Evolutionary conservation across 2,797 vertebrate species (phyloP).

Genomic region (Melanotaenia maccullochi): DNA sequence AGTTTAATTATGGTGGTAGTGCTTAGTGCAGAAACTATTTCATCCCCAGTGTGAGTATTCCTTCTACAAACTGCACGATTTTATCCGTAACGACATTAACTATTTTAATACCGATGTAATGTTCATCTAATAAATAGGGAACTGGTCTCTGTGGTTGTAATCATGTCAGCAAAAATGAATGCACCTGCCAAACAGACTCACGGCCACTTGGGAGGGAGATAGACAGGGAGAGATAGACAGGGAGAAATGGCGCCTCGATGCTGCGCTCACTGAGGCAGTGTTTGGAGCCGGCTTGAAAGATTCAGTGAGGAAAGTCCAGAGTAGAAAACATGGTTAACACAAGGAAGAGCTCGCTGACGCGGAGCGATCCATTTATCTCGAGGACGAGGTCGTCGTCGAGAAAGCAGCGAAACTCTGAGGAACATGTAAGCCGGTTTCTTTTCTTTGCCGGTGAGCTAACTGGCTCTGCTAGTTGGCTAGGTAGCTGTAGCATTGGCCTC

Average conservation of each 20-base stretch:
- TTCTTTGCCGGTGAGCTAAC: conserved; percentile 76
- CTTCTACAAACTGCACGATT: not conserved
- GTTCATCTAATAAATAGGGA: conserved; percentile 3
- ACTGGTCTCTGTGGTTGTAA: conserved; percentile 11
- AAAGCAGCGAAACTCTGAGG: conserved; percentile 79
- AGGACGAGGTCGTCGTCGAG: conserved; percentile 85
- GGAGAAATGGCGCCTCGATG: conserved; percentile 86
- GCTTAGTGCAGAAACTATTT: not conserved
- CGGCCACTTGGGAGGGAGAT: conserved; percentile 41
- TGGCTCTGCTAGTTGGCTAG: conserved; percentile 62
- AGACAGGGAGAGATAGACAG: conserved; percentile 57
- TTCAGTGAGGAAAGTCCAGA: conserved; percentile 62
- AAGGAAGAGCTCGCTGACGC: conserved; percentile 86
- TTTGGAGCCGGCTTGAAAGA: conserved; percentile 77
- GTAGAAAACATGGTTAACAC: conserved; percentile 92
- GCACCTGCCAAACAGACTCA: conserved; percentile 59
- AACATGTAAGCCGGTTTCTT: conserved; percentile 83
- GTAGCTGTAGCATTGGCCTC: conserved; percentile 71
- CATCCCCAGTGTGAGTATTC: not conserved
- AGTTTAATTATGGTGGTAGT: not conserved
- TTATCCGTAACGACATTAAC: not conserved
- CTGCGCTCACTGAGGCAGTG: conserved; percentile 82
- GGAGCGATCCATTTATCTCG: conserved; percentile 80
- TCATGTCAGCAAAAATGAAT: conserved; percentile 42
- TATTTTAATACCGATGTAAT: not conserved